Conservation (phyloP, 2,888 invertebrate genomes). For the Andrena minutula region DNA sequence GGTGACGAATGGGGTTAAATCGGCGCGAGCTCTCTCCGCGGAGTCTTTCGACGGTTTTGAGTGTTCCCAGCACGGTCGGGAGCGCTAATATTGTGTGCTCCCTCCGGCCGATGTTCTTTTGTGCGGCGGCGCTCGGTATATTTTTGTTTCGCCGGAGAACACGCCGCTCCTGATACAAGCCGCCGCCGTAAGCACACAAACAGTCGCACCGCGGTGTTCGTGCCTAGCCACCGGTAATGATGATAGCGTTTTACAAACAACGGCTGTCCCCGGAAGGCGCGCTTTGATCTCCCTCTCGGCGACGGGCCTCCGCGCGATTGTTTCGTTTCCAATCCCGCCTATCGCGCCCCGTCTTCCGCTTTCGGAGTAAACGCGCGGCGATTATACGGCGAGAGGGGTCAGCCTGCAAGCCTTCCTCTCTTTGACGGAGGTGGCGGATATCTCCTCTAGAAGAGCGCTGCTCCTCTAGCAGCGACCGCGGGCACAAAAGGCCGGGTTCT, state of each 20-base stretch:
- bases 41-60: constrained; percentile 55
- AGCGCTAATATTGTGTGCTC: constrained; percentile 59
- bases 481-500: constrained; percentile 15
- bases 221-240: constrained; percentile 47
- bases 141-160: constrained; percentile 75
- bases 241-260: constrained; percentile 55
- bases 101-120: constrained; percentile 68
- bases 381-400: not conserved
- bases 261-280: constrained; percentile 40
- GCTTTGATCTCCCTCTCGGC: constrained; percentile 47
- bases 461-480: not conserved
- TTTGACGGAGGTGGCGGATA: not conserved
- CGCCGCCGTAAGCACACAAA: constrained; percentile 75
- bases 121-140: constrained; percentile 74
- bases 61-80: constrained; percentile 63
- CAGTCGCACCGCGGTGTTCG: constrained; percentile 48
- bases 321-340: constrained; percentile 8
- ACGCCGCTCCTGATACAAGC: constrained; percentile 76
- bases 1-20: constrained; percentile 56
- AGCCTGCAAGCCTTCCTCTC: too few species aligned
- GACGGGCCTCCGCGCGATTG: constrained; percentile 1
- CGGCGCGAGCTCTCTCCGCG: constrained; percentile 44
- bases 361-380: not conserved
- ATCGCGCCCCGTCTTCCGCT: not conserved
- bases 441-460: not conserved